These are phyloP conservation scores for Globodera rostochiensis DNA, from an alignment of 1,140 invertebrate genomes.

Conservation along the genomic window DNA sequence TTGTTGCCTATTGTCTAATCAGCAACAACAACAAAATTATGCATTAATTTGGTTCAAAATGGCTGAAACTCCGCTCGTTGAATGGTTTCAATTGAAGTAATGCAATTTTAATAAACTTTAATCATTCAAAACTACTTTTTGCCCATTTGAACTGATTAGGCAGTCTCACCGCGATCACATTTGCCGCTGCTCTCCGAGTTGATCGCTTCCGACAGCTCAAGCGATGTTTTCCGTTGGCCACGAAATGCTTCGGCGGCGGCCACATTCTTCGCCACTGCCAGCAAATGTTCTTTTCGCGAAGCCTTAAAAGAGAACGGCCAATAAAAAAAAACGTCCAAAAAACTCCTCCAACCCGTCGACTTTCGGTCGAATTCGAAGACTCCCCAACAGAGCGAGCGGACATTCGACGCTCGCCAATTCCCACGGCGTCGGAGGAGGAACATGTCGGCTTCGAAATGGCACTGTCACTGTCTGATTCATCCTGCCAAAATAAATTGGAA, in stretches of 20 bases:
- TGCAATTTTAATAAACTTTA: too few relatives aligned
- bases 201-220: slow-evolving; percentile 34
- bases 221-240: slow-evolving; percentile 33
- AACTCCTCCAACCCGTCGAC: not conserved
- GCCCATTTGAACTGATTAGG: too few relatives aligned
- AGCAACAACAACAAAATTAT: too few relatives aligned
- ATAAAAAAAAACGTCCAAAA: not conserved
- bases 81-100: too few relatives aligned
- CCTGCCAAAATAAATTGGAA: not conserved
- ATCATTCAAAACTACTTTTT: too few relatives aligned
- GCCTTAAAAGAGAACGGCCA: slow-evolving; percentile 16
- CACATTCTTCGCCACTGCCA: slow-evolving; percentile 33
- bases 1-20: too few relatives aligned
- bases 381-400: not conserved
- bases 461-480: not conserved
- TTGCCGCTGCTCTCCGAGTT: slow-evolving; percentile 24
- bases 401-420: slow-evolving; percentile 1
- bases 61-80: too few relatives aligned
- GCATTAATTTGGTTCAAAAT: too few relatives aligned
- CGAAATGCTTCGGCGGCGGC: slow-evolving; percentile 29
- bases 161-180: not conserved
- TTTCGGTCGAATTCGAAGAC: not conserved
- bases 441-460: not conserved
- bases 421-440: not conserved
- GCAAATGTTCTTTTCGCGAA: slow-evolving; percentile 25